phyloP scores from a whole-genome alignment of 1,140 invertebrate genomes.

The Delia radicum region DNA sequence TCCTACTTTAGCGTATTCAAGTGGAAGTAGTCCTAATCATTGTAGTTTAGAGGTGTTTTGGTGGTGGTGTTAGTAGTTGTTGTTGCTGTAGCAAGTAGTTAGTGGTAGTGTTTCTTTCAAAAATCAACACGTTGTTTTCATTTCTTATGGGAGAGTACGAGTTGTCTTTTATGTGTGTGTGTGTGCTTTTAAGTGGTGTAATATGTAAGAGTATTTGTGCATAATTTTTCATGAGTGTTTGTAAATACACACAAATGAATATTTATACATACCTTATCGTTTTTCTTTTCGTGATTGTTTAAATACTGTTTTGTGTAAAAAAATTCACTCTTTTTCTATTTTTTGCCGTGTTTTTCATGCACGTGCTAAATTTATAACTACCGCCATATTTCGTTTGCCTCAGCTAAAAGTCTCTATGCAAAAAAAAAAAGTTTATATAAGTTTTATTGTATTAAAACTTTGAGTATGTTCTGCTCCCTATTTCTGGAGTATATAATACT shows the following conservation, averaged over 20 bases:
- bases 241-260: not conserved
- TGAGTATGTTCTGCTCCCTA: not conserved
- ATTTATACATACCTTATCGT: too few species aligned
- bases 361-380: not conserved
- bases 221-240: not conserved
- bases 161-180: too few species aligned
- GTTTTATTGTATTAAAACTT: not conserved
- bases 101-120: not conserved
- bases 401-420: not conserved
- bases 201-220: not conserved
- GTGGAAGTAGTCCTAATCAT: too few species aligned
- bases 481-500: not conserved
- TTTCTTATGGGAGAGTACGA: not conserved
- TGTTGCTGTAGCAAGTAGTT: too few species aligned
- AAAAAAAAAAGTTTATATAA: not conserved
- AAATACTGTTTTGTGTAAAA: not conserved
- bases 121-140: slow-evolving; percentile 1
- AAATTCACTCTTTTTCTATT: not conserved
- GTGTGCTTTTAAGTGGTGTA: too few species aligned
- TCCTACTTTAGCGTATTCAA: too few species aligned
- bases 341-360: not conserved
- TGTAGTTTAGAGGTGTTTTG: too few species aligned
- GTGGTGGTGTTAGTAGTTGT: not conserved
- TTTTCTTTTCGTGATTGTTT: not conserved
- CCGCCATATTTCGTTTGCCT: not conserved